These are phyloP conservation scores for Bovichtus diacanthus DNA, from an alignment of 2,797 vertebrate genomes.

Conservation along the genomic window DNA sequence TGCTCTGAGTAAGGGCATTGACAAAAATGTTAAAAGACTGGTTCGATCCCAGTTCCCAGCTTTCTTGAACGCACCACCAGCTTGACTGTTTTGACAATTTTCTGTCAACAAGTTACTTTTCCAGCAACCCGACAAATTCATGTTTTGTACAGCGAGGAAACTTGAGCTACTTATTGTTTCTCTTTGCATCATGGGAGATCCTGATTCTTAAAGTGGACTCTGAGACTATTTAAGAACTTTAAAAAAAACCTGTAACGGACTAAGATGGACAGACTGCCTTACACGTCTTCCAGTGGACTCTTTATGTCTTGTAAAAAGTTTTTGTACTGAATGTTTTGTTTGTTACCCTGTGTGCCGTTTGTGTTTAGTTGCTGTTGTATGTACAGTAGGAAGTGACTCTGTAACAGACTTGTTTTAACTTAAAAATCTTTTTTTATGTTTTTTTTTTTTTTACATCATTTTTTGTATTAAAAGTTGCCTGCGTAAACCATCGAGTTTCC, in stretches of 20 bases:
- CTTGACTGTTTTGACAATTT: background rate
- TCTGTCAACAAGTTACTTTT: background rate
- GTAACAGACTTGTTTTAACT: conserved; percentile 75
- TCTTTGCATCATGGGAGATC: background rate
- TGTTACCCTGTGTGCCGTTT: conserved; percentile 33
- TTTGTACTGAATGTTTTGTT: conserved; percentile 49
- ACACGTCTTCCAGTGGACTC: conserved; percentile 39
- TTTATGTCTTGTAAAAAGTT: conserved; percentile 27
- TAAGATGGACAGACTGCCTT: conserved; percentile 11
- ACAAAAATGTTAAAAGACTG: background rate
- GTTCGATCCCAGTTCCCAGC: background rate
- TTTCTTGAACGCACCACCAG: conserved; percentile 5
- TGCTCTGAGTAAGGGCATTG: background rate
- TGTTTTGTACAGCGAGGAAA: background rate
- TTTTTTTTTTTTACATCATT: conserved; percentile 62
- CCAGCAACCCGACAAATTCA: background rate
- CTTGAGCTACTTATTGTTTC: background rate
- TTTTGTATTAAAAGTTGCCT: conserved; percentile 79
- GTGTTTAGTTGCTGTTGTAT: conserved; percentile 49
- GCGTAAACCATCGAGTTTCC: conserved; percentile 20
- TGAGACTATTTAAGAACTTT: background rate
- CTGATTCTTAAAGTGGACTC: background rate
- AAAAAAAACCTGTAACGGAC: conserved; percentile 3
- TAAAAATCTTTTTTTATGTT: conserved; percentile 59
- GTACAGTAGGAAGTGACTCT: conserved; percentile 44